Evolutionary conservation across 2,888 invertebrate species (phyloP).

Genomic region (Griposia aprilina): DNA sequence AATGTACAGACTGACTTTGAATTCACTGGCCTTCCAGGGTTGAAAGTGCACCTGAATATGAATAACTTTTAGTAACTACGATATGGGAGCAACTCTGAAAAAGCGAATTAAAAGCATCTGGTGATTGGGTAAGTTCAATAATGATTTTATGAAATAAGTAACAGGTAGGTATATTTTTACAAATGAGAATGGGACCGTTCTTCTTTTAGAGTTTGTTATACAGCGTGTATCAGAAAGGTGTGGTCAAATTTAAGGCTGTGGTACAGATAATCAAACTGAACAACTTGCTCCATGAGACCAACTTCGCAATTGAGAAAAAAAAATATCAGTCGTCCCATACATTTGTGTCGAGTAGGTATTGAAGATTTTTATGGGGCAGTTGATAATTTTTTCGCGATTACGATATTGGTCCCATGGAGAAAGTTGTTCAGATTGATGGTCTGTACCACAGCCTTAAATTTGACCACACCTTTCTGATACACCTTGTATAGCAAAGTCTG

Average conservation of each 20-base stretch:
- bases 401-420: not conserved
- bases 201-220: not conserved
- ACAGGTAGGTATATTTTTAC: not conserved
- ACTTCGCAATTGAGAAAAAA: not conserved
- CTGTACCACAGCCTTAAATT: not conserved
- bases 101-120: not conserved
- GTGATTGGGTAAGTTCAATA: not conserved
- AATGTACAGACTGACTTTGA: not conserved
- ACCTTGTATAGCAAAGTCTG: not conserved
- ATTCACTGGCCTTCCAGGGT: not conserved
- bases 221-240: not conserved
- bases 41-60: not conserved
- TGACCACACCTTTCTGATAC: not conserved
- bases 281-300: not conserved
- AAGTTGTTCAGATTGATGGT: not conserved
- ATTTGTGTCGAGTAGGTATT: not conserved
- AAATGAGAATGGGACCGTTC: not conserved
- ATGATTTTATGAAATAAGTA: not conserved
- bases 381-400: not conserved
- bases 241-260: no score
- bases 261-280: not conserved
- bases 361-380: not conserved
- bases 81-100: not conserved
- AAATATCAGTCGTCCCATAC: not conserved
- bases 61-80: not conserved